Conservation (phyloP, 2,888 invertebrate genomes). For the Microctonus brassicae region DNA sequence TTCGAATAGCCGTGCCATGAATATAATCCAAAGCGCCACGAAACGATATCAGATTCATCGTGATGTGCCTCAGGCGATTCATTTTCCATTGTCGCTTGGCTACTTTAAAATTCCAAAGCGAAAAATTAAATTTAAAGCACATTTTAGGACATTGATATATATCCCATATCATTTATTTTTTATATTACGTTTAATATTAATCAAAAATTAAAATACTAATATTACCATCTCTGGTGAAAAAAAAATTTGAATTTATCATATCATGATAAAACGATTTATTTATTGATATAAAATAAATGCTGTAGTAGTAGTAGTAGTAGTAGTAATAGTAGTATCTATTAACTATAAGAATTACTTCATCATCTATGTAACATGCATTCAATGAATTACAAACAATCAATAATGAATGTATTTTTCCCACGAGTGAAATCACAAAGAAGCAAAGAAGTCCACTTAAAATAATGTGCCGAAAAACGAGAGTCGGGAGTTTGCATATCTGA, state of each 20-base stretch:
- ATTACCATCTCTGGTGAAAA: no score
- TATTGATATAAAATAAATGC: no score
- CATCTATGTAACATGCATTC: neutral
- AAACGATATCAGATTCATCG: slow-evolving; percentile 23
- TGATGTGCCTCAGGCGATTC: slow-evolving; percentile 15
- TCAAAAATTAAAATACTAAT: no score
- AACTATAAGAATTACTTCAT: neutral
- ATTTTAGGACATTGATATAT: neutral
- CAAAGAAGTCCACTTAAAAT: neutral
- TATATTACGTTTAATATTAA: no score
- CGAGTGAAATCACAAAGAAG: neutral
- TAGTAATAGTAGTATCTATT: no score
- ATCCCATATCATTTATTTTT: neutral
- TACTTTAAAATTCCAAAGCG: slow-evolving; percentile 28
- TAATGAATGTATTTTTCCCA: neutral
- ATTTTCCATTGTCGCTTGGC: slow-evolving; percentile 29
- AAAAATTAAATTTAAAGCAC: slow-evolving; percentile 11
- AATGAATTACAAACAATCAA: neutral
- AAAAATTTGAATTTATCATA: no score
- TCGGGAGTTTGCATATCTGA: neutral
- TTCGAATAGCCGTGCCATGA: slow-evolving; percentile 16
- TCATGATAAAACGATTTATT: no score
- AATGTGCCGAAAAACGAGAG: neutral
- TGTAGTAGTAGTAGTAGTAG: no score
- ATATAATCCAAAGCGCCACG: slow-evolving; percentile 21